Conservation (phyloP, 2,888 invertebrate species). For the Cecidostiba fungosa region DNA sequence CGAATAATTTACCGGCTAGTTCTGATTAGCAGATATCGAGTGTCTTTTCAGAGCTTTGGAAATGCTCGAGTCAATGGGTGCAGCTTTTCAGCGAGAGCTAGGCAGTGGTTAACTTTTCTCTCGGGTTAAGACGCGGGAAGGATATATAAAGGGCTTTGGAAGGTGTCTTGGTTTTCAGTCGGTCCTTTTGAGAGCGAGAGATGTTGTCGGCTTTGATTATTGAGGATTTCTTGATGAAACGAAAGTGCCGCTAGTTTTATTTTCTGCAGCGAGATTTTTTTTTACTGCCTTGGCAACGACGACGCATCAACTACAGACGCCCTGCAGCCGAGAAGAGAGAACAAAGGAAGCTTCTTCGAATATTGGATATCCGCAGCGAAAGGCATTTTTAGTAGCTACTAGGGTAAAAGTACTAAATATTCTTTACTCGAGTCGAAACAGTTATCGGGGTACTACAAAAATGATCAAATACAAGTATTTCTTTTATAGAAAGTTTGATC, state of each 20-base stretch:
- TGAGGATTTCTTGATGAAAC: not conserved
- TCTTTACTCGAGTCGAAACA: no score
- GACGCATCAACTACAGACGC: no score
- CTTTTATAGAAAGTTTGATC: no score
- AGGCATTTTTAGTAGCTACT: no score
- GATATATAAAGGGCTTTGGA: not conserved
- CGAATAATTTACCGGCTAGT: slow-evolving; percentile 55
- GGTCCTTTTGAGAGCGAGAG: not conserved
- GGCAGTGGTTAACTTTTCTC: not conserved
- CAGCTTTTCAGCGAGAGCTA: not conserved
- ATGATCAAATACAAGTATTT: no score
- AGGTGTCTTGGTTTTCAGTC: not conserved
- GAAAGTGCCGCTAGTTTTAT: not conserved
- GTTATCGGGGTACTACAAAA: no score
- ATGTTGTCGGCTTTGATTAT: not conserved
- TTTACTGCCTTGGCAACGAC: not conserved
- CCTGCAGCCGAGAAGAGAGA: no score
- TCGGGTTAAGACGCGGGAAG: not conserved
- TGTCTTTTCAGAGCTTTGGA: not conserved
- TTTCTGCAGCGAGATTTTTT: not conserved
- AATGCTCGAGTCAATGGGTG: not conserved
- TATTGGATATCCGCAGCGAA: not conserved
- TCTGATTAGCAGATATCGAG: slow-evolving; percentile 36
- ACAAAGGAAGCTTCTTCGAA: not conserved
- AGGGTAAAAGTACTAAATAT: no score